Percentiles rank a stretch among this genome's conserved stretches.
phyloP scores from a whole-genome alignment of 2,888 invertebrate species.

The Ecdyonurus torrentis region DNA sequence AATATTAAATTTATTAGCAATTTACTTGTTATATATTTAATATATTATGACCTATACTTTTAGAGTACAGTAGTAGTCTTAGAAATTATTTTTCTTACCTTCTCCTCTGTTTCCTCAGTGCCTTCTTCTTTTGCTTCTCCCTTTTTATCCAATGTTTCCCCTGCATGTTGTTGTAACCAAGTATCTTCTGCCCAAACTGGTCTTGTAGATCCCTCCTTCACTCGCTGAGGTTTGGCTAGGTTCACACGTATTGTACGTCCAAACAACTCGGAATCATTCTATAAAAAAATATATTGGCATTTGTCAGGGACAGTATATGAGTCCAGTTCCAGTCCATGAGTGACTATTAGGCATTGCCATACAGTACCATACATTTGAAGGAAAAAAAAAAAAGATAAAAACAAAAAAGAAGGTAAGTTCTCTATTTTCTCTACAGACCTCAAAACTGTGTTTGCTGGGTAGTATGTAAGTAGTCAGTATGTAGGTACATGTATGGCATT shows the following conservation, averaged over 20 bases:
- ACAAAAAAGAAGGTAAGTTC: background rate
- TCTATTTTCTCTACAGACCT: no score
- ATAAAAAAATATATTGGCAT: slow-evolving; percentile 12
- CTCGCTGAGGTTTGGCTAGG: slow-evolving; percentile 89
- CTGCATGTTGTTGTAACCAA: slow-evolving; percentile 97
- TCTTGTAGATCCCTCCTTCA: slow-evolving; percentile 86
- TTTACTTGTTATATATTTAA: no score
- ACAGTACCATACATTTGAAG: slow-evolving; percentile 4
- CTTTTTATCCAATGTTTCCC: slow-evolving; percentile 53
- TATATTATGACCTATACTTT: no score
- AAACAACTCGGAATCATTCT: slow-evolving; percentile 96
- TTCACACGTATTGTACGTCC: slow-evolving; percentile 93
- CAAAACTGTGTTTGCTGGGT: no score
- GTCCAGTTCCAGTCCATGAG: background rate
- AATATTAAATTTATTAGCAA: no score
- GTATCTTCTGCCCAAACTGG: slow-evolving; percentile 97
- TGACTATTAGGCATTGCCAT: background rate
- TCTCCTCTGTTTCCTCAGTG: slow-evolving; percentile 24
- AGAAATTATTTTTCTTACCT: no score
- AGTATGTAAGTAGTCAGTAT: no score
- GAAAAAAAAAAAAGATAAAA: background rate
- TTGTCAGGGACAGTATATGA: slow-evolving; percentile 8
- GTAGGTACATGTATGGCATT: no score
- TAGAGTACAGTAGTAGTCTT: no score
- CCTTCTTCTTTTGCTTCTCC: slow-evolving; percentile 25